Conservation (phyloP, 2,888 invertebrate genomes). For the Diadegma fenestrale region DNA sequence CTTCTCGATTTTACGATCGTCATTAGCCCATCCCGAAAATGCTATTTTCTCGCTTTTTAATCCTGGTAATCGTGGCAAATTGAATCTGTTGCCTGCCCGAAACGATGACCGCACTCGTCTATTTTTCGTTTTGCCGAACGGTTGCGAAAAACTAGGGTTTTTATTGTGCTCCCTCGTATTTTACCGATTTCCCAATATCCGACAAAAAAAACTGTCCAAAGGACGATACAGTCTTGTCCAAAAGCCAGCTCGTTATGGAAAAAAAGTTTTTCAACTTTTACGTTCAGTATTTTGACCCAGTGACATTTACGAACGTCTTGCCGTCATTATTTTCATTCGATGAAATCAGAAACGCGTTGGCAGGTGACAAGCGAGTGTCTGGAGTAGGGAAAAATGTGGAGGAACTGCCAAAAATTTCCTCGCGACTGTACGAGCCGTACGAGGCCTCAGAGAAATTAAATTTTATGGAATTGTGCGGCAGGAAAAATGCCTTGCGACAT, state of each 20-base stretch:
- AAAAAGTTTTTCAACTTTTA: not conserved
- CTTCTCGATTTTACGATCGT: constrained; percentile 80
- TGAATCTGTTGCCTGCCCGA: constrained; percentile 71
- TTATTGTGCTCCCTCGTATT: constrained; percentile 53
- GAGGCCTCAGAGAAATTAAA: not conserved
- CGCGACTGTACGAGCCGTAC: not conserved
- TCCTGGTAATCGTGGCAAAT: constrained; percentile 69
- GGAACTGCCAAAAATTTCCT: not conserved
- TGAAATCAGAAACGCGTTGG: too few species aligned
- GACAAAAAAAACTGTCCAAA: constrained; percentile 10
- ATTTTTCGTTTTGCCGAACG: not conserved
- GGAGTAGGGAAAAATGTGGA: not conserved
- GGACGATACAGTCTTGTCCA: not conserved
- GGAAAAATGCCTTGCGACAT: not conserved
- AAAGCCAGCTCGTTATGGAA: constrained; percentile 1
- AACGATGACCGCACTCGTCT: constrained; percentile 9
- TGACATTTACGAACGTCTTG: not conserved
- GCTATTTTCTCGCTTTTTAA: constrained; percentile 72
- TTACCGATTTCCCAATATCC: constrained; percentile 24
- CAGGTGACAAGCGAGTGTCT: too few species aligned
- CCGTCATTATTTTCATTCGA: not conserved
- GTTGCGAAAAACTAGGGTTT: constrained; percentile 73
- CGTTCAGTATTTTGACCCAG: not conserved
- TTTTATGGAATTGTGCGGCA: constrained; percentile 12
- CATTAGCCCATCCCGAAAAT: constrained; percentile 67